Evolutionary conservation across 2,113 vertebrate species (phyloP), one percentile per base, ranked within the genome.

Genomic region (Tetraodon nigroviridis): DNA sequence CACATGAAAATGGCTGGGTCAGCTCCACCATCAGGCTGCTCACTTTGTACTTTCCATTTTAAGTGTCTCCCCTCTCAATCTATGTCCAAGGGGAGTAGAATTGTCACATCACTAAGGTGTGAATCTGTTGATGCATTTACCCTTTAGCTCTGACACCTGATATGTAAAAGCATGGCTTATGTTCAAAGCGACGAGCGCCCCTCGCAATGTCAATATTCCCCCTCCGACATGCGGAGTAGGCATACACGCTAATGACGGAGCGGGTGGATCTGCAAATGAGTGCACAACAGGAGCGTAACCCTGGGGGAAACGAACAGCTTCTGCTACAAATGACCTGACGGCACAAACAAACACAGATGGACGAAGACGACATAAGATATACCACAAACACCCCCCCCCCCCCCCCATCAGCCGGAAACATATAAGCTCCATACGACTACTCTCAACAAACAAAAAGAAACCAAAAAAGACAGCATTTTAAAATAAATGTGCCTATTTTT

Each of bases 1-100:
- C 80, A 79, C 84, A 83, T 84, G 79, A 83, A 83, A 87, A 84
- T 66, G 76, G 80, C 87, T 81, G 62, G 81, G 81, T 84, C 80
- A 84, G 83, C 81, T 77, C 67, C 76, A 58, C 61, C 67, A 47
- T 58, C 61, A 59, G 37, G 67, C 57, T 61, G 49, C 69, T 60
- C 62, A 16, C 69, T 72, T 57, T 27, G 24, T 50, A 69, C 65
- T 56, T 22, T 57, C 51, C 47, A 37, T 32, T 75, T 46, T 73
- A 78, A 85, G 78, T 78, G 76, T 70, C 58, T 83, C 59, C 52
- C 75, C 70, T 68, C 69, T 60, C 75, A 59, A 67, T 81, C 75
- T 60, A 5, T 57, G 69, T 80, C 66, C 76, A 29, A 64, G 61
- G 64, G 76, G 74, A 82, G 63, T 15, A 55, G 61, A 55, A 78